Evolutionary conservation across 2,113 vertebrate species (phyloP), one percentile per base, ranked within the genome.

Genomic region (Calidris pygmaea): DNA sequence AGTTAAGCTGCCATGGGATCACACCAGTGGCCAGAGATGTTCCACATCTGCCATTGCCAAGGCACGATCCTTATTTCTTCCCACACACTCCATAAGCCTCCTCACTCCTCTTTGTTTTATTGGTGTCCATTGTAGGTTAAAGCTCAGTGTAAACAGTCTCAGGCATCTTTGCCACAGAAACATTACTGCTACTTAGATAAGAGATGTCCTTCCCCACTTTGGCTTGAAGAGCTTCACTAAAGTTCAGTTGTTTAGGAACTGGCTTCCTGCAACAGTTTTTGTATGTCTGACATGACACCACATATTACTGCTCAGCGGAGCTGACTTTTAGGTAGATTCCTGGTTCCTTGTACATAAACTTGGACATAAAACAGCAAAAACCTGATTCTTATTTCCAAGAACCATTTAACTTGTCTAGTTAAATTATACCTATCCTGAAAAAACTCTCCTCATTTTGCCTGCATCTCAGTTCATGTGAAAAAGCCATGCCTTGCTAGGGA

Each of bases 1-100:
- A 90, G n/a, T 48, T 50, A 23, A 90, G 37, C 24, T 53, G 24
- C 27, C 17, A 18, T 6, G 13, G 19, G n/a, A 63, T 20, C 65
- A 87, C 74, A 24, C 8, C 55, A 82, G 39, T 37, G 17, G 66
- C 12, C 10, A 74, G 45, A 84, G 13, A 67, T 29, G 32, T 16
- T 81, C 19, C 21, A 23, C 10, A 32, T 74, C n/a, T 75, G 20
- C 15, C 29, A 77, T 10, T 19, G 29, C 32, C 55, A 75, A 56
- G 34, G 13, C 58, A 16, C 14, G 18, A 41, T n/a, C 17, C n/a
- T 65, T 71, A 37, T 66, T 79, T 90, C 21, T n/a, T 60, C 32
- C 21, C 24, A 79, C 37, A 65, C 8, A 24, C 10, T 11, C 4
- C 0, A 1, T 6, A 43, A 70, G 6, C 34, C 2, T 15, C 10